Conservation (phyloP, 2,113 vertebrate genomes). For the Saguinus midas region DNA sequence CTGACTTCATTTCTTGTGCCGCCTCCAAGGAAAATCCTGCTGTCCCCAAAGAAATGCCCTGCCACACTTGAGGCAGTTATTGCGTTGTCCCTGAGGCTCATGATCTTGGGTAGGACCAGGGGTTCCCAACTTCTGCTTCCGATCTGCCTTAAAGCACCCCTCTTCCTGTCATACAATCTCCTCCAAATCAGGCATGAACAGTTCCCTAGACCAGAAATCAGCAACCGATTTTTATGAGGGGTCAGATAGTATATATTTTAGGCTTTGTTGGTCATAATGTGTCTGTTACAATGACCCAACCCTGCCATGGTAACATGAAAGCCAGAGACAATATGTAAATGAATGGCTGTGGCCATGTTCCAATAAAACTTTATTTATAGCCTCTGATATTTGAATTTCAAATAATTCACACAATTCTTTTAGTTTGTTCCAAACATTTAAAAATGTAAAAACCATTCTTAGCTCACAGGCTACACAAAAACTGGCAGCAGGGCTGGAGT, state of each 20-base stretch:
- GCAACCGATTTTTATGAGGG: background rate
- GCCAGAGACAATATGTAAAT: background rate
- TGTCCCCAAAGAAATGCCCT: background rate
- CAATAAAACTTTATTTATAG: slow-evolving; percentile 45
- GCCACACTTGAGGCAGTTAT: background rate
- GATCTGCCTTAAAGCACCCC: rapidly evolving
- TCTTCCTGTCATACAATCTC: background rate
- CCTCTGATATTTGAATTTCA: slow-evolving; percentile 42
- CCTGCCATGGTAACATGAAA: background rate
- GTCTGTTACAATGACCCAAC: background rate
- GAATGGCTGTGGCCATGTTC: background rate
- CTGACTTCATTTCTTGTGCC: background rate
- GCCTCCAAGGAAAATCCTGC: background rate
- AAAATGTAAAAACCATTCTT: slow-evolving; percentile 23
- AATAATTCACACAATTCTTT: slow-evolving; percentile 16
- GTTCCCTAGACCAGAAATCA: background rate
- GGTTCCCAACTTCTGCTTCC: background rate
- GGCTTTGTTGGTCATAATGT: background rate
- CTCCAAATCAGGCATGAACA: background rate
- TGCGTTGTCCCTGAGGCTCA: background rate
- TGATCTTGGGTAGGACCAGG: background rate
- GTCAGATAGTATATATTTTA: background rate
- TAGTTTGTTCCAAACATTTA: background rate
- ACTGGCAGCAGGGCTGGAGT: background rate
- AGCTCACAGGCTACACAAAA: background rate